Evolutionary conservation across 2,113 vertebrate genomes (phyloP).

Genomic region (Cebidichthys violaceus): DNA sequence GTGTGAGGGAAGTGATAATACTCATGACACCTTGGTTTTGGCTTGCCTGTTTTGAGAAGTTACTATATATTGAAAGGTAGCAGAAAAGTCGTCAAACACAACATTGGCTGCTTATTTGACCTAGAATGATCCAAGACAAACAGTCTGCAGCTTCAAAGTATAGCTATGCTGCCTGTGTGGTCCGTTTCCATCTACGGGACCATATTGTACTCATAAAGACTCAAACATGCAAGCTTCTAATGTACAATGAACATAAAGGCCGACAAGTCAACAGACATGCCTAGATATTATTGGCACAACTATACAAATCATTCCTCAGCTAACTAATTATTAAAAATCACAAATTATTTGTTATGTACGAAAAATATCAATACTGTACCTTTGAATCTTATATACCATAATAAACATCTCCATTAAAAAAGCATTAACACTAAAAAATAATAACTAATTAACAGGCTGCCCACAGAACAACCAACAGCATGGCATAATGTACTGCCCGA

Average conservation of each 20-base stretch:
- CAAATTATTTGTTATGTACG: background rate
- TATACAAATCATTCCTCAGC: background rate
- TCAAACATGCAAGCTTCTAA: background rate
- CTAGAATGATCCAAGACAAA: slow-evolving; percentile 55
- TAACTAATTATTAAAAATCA: background rate
- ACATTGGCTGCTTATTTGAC: slow-evolving; percentile 45
- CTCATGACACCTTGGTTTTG: background rate
- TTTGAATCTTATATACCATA: too few relatives aligned
- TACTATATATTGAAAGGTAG: slow-evolving; percentile 29
- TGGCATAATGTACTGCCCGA: background rate
- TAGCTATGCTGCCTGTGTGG: slow-evolving; percentile 50
- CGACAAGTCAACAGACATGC: background rate
- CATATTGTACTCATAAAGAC: slow-evolving; percentile 20
- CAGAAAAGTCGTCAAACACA: slow-evolving; percentile 42
- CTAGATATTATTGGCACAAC: background rate
- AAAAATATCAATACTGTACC: too few relatives aligned
- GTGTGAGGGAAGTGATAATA: background rate
- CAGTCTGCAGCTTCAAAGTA: slow-evolving; percentile 58
- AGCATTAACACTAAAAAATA: background rate
- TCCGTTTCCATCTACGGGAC: slow-evolving; percentile 30
- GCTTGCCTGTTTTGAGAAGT: slow-evolving; percentile 7
- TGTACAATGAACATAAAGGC: background rate
- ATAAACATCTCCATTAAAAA: too few relatives aligned
- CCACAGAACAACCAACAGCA: background rate
- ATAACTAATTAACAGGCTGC: background rate